A percentile compares a stretch with the other conserved stretches of the same genome.
Conservation (phyloP, 2,113 vertebrate species). For the cat (Felis catus) region F.catus_Fca126_mat1.0 CM031423.1:80706001-80706500, state of each 20-base stretch:
- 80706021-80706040: background rate
- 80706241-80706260: background rate
- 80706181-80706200: background rate
- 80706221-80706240: background rate
- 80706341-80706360: background rate
- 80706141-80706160: background rate
- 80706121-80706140: background rate
- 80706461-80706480: no score
- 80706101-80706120: background rate
- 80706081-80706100: background rate
- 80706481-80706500: no score
- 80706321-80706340: background rate
- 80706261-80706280: background rate
- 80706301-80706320: background rate
- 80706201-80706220: background rate
- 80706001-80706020: background rate
- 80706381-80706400: background rate
- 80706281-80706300: background rate
- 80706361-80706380: background rate
- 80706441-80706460: no score
- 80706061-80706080: background rate
- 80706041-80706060: background rate
- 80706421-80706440: background rate
- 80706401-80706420: background rate
- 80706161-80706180: background rate